Evolutionary conservation across 37 sponge, comb jelly and placozoan genomes (phyloP).

Genomic region (Oscarella lobularis): DNA sequence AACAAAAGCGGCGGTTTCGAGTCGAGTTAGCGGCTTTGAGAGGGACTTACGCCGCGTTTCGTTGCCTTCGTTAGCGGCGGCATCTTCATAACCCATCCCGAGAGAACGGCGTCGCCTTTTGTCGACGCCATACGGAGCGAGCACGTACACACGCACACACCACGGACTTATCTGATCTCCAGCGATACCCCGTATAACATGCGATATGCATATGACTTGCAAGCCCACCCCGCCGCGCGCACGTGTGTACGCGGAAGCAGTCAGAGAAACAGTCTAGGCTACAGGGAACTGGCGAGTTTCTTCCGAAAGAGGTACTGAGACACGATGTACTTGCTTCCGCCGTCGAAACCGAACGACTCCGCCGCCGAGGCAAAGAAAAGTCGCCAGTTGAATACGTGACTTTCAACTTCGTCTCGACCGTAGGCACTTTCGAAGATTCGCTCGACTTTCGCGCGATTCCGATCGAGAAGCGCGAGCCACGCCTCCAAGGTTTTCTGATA

Average conservation of each 20-base stretch:
- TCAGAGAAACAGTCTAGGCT: background rate
- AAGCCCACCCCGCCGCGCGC: no score
- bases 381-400: background rate
- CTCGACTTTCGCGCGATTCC: background rate
- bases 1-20: background rate
- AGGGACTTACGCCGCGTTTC: background rate
- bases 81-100: background rate
- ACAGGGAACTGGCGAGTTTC: background rate
- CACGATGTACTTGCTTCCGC: slow-evolving; percentile 9
- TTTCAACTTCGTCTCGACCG: background rate
- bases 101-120: background rate
- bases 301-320: slow-evolving; percentile 5
- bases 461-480: slow-evolving; percentile 7
- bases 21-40: background rate
- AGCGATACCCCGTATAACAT: no score
- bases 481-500: slow-evolving; percentile 14
- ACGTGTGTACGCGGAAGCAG: no score
- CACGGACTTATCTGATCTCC: no score
- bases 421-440: background rate
- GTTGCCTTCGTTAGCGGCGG: background rate
- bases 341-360: slow-evolving; percentile 3
- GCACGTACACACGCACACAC: no score
- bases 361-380: slow-evolving; percentile 9
- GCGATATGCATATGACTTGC: no score
- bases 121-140: background rate